phyloP scores from a whole-genome alignment of 2,113 vertebrate genomes.

The Scytalopus superciliaris region DNA sequence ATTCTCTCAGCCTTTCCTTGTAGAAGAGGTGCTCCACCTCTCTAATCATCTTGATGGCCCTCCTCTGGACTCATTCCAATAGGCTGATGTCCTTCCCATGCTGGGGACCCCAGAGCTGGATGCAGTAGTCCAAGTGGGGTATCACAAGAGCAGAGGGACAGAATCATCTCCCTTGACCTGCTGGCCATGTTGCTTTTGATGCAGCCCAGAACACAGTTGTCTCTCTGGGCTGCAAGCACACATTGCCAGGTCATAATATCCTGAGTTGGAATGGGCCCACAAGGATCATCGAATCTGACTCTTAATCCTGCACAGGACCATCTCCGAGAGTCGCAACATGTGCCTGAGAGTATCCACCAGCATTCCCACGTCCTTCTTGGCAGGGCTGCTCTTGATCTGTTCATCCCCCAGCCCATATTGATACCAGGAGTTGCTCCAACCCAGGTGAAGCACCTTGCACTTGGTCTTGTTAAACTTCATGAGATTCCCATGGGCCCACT shows the following conservation, averaged over 20 bases:
- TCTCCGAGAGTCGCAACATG: neutral
- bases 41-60: neutral
- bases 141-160: neutral
- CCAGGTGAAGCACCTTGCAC: neutral
- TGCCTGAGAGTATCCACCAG: neutral
- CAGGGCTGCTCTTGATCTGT: neutral
- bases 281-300: neutral
- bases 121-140: neutral
- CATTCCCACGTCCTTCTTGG: neutral
- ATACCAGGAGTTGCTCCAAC: fast-evolving
- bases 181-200: neutral
- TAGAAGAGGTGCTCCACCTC: neutral
- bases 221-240: neutral
- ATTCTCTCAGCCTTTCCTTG: neutral
- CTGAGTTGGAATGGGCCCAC: neutral
- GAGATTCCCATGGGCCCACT: neutral
- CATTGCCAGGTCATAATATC: neutral
- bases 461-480: neutral
- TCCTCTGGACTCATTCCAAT: neutral
- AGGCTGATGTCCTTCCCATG: fast-evolving
- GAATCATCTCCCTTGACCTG: fast-evolving
- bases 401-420: neutral
- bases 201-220: neutral
- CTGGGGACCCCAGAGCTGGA: neutral
- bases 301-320: too few relatives aligned